These are phyloP conservation scores for Planiliza haematocheilus DNA, from an alignment of 2,113 vertebrate species.

Conservation along the genomic window DNA sequence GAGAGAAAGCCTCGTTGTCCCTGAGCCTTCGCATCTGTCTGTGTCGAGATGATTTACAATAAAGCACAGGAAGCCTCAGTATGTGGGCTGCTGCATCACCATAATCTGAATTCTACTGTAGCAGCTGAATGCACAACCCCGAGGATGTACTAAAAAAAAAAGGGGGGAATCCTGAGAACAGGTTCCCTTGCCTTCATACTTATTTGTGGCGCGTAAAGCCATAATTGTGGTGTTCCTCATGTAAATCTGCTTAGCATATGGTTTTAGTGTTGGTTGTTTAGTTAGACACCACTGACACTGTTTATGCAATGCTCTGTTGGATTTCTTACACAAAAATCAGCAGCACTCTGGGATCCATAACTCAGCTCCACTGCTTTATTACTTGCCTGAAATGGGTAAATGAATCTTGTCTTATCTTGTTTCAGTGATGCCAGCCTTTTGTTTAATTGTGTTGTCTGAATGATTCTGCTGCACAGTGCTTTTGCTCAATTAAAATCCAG, in stretches of 20 bases:
- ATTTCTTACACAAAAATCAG: not conserved
- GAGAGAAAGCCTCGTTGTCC: conserved; percentile 34
- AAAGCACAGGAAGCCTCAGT: conserved; percentile 43
- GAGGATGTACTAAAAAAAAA: conserved; percentile 4
- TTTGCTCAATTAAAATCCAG: not conserved
- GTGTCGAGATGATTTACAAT: conserved; percentile 67
- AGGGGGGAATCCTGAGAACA: conserved; percentile 6
- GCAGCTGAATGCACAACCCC: conserved; percentile 49
- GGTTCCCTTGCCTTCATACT: conserved; percentile 6
- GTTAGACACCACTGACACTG: not conserved
- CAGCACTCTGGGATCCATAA: not conserved
- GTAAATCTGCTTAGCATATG: not conserved
- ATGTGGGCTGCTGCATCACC: conserved; percentile 72
- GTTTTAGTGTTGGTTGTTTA: not conserved
- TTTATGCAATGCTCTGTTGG: not conserved
- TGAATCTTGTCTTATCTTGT: not conserved
- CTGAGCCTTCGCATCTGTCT: conserved; percentile 59
- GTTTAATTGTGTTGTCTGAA: not conserved
- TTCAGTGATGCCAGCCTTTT: not conserved
- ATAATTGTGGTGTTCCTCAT: conserved; percentile 17
- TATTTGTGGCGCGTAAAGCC: not conserved
- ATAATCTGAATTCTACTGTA: conserved; percentile 65
- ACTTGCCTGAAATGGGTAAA: not conserved
- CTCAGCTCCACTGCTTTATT: not conserved
- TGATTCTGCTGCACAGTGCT: not conserved